Evolutionary conservation across 2,888 invertebrate species (phyloP).

Genomic region (Vanessa cardui): DNA sequence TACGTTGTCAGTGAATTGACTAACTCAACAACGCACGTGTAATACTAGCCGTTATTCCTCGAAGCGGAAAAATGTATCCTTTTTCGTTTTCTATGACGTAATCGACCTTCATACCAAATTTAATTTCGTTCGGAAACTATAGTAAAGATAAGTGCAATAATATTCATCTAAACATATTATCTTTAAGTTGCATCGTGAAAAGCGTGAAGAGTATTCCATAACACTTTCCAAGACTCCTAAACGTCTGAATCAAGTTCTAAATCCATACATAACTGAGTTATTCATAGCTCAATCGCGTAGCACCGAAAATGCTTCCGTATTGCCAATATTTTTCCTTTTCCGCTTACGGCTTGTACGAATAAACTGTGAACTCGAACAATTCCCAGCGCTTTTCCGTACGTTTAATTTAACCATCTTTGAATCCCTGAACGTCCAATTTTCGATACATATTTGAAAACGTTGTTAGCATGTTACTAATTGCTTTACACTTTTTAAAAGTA

Average conservation of each 20-base stretch:
- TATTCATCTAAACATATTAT: too few relatives aligned
- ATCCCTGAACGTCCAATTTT: conserved; percentile 13
- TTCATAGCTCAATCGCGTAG: conserved; percentile 50
- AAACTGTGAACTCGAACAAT: conserved; percentile 41
- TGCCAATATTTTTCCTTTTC: conserved; percentile 41
- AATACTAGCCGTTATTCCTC: too few relatives aligned
- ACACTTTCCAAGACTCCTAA: conserved; percentile 23
- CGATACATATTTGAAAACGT: conserved; percentile 16
- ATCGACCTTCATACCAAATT: too few relatives aligned
- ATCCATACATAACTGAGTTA: conserved; percentile 39
- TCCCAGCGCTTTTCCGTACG: conserved; percentile 33
- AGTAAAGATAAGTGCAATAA: too few relatives aligned
- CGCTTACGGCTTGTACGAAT: conserved; percentile 38
- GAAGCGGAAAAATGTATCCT: too few relatives aligned
- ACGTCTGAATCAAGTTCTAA: conserved; percentile 26
- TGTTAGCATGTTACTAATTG: conserved; percentile 5
- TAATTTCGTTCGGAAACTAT: too few relatives aligned
- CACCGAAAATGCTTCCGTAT: conserved; percentile 39
- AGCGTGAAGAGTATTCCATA: conserved; percentile 14
- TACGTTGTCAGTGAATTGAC: too few relatives aligned
- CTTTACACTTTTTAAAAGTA: not conserved
- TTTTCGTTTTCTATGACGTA: too few relatives aligned
- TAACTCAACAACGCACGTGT: too few relatives aligned
- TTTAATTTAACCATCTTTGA: conserved; percentile 32
- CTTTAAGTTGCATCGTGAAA: not conserved